These are phyloP conservation scores for Tiaroga cobitis DNA, from an alignment of 2,797 vertebrate species.

Conservation along the genomic window DNA sequence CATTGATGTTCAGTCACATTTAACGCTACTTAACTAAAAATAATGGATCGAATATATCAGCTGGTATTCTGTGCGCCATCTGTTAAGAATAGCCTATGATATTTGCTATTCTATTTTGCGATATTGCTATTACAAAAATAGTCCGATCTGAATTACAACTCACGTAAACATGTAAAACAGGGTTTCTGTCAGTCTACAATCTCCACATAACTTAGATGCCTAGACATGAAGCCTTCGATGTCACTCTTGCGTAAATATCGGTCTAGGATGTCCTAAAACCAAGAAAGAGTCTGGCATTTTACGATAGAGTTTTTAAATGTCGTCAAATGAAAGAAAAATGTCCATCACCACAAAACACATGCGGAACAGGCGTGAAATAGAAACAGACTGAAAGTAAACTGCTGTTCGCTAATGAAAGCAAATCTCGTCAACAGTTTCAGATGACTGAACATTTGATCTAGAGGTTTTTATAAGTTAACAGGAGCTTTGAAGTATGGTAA, in stretches of 20 bases:
- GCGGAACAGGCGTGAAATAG: not conserved
- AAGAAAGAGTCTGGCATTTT: not conserved
- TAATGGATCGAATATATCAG: not conserved
- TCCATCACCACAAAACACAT: conserved; percentile 15
- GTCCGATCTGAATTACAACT: conserved; percentile 10
- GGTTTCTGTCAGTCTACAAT: conserved; percentile 5
- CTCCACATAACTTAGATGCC: conserved; percentile 11
- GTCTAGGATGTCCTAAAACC: not conserved
- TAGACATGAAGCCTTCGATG: not conserved
- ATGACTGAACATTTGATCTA: conserved; percentile 31
- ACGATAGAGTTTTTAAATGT: conserved; percentile 12
- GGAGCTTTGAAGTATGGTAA: conserved; percentile 31
- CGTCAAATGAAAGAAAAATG: not conserved
- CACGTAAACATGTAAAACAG: conserved; percentile 9
- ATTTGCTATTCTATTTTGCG: too few relatives aligned
- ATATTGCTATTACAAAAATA: not conserved
- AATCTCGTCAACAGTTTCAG: conserved; percentile 14
- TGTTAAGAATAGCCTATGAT: conserved; percentile 17
- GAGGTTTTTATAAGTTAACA: conserved; percentile 23
- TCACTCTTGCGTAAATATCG: not conserved
- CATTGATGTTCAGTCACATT: not conserved
- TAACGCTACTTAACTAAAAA: not conserved
- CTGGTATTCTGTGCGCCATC: not conserved
- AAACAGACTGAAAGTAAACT: not conserved
- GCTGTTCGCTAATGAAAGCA: not conserved